Base-by-base conservation (phyloP, 2,797 vertebrate species). In the Lycodopsis pacificus region DNA sequence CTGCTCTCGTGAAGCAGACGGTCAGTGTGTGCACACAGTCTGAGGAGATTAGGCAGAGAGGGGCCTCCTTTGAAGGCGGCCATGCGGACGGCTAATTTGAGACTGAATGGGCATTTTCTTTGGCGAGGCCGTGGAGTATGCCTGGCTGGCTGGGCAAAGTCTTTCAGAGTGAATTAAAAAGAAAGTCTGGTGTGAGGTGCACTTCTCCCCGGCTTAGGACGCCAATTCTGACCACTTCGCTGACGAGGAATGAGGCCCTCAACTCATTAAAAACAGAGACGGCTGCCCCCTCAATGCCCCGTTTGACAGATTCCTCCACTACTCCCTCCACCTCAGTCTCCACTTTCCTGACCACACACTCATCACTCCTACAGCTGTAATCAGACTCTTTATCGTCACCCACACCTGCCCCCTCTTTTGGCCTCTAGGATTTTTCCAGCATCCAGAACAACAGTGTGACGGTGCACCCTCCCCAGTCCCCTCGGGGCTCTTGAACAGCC, bases 81-180 rank as follows among this genome's bases (percentile, higher is more conserved):
- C 82, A 79, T 84, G 82, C 86, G 85, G 79, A 89, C 77, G 40
- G 83, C 89, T 92, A 82, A 92, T 92, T 89, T 91, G 85, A 92
- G 87, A 82, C 30, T 90, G 90, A 93, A 94, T 92, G 71, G 80
- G 58, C 73, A 82, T 88, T 91, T 91, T 91, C 86, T 90, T 84
- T 88, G 82, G 87, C 81, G 71, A 2, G 80, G 77, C 71, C 65
- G 61, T 68, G 74, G 71, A 80, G 69, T 44, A 69, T 63, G 81
- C 65, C 84, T 71, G 78, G 64, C 80, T 82, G 76, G 85, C 86
- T 74, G 62, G 70, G 62, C 65, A 81, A 61, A 90, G 85, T 81
- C 65, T 74, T 79, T 82, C 61, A 5, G 71, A 80, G 81, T 69
- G 72, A 88, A 86, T 90, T 79, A 73, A 89, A 76, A 83, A 5